phyloP scores from a whole-genome alignment of 2,888 invertebrate species.

The Eueremaeus valkanovi region DNA sequence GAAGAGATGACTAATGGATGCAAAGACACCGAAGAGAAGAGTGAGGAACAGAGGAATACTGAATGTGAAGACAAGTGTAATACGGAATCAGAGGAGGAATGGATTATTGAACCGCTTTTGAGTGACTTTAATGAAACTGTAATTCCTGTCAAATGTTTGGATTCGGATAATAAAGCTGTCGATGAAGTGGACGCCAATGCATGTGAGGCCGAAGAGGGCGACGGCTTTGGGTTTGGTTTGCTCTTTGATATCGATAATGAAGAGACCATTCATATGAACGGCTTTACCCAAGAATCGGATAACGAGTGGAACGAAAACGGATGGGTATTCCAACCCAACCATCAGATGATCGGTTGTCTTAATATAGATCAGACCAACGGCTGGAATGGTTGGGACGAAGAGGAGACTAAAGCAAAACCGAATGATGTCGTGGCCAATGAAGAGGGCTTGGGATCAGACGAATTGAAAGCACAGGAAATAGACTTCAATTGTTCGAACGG shows the following conservation, averaged over 20 bases:
- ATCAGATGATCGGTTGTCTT: no score
- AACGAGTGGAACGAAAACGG: not conserved
- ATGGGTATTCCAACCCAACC: no score
- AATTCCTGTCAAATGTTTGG: no score
- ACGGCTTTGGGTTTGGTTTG: not conserved
- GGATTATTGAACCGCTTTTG: not conserved
- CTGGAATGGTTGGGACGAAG: no score
- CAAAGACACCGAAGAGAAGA: not conserved
- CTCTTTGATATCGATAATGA: not conserved
- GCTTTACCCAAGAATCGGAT: not conserved
- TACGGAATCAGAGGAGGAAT: conserved; percentile 41
- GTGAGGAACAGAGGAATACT: not conserved
- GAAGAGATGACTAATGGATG: not conserved
- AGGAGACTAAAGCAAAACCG: not conserved
- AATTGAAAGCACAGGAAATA: conserved; percentile 3
- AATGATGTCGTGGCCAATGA: not conserved
- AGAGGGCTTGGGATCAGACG: not conserved
- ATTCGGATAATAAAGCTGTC: no score
- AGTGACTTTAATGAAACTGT: conserved; percentile 9
- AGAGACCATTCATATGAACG: no score
- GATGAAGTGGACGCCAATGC: no score
- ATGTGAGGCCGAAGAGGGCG: not conserved
- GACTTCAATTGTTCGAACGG: not conserved
- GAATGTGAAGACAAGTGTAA: conserved; percentile 47
- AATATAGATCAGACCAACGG: not conserved